Percentiles rank a stretch among this genome's conserved stretches.
Evolutionary conservation across 2,113 vertebrate species (phyloP).

Genomic region (Dicaeum eximium): DNA sequence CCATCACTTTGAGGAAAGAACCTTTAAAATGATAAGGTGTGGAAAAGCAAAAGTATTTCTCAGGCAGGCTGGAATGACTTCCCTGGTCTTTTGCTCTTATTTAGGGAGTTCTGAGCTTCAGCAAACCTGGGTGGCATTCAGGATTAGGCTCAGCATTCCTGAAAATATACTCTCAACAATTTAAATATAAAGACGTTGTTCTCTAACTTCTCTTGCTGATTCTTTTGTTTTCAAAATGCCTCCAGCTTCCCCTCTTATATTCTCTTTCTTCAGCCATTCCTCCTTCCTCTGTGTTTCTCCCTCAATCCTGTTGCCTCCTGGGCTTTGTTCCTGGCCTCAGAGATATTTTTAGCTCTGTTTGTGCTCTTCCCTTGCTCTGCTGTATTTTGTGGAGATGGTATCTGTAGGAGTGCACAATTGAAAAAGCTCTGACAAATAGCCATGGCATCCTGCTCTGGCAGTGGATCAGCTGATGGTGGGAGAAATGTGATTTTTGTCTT

Average conservation of each 20-base stretch:
- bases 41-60: not conserved
- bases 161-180: not conserved
- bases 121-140: not conserved
- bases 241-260: not conserved
- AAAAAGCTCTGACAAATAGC: not conserved
- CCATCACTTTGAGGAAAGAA: conserved; percentile 92
- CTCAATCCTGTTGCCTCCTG: not conserved
- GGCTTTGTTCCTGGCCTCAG: not conserved
- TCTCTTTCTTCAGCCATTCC: not conserved
- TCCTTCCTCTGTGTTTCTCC: not conserved
- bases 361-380: not conserved
- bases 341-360: not conserved
- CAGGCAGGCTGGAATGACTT: not conserved
- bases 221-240: not conserved
- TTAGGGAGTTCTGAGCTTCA: not conserved
- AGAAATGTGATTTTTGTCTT: not conserved
- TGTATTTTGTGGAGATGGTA: not conserved
- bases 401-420: not conserved
- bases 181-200: not conserved
- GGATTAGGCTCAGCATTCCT: not conserved
- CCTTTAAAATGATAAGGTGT: conserved; percentile 89
- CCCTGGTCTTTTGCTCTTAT: not conserved
- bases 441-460: not conserved
- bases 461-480: not conserved
- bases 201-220: not conserved